Evolutionary conservation across 2,888 invertebrate genomes (phyloP).

Genomic region (Drosophila limbata): DNA sequence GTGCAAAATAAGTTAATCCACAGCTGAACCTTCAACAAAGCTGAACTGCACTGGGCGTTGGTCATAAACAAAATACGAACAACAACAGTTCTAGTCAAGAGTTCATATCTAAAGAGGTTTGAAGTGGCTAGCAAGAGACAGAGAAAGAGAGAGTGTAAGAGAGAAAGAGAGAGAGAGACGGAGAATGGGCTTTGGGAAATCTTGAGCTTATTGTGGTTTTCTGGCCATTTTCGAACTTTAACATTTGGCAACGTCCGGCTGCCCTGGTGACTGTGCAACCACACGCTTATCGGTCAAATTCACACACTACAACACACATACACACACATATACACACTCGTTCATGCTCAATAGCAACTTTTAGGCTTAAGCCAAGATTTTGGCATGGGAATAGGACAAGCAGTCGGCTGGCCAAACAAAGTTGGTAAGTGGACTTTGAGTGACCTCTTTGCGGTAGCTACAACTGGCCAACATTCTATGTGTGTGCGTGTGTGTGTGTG

Average conservation of each 20-base stretch:
- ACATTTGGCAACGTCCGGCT: constrained; percentile 47
- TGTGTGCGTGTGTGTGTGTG: constrained; percentile 8
- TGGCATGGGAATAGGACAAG: constrained; percentile 32
- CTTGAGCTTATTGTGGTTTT: constrained; percentile 74
- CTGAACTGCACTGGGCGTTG: constrained; percentile 43
- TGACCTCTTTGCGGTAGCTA: constrained; percentile 70
- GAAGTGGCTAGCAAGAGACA: constrained; percentile 13
- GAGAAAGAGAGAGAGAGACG: neutral
- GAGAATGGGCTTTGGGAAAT: constrained; percentile 28
- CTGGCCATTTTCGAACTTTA: constrained; percentile 75
- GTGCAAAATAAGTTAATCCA: constrained; percentile 53
- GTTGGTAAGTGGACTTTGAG: constrained; percentile 79
- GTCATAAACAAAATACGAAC: constrained; percentile 47
- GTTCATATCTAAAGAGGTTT: constrained; percentile 25
- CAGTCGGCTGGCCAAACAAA: constrained; percentile 52
- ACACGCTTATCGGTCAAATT: constrained; percentile 77
- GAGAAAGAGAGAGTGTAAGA: neutral
- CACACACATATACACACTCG: constrained; percentile 9
- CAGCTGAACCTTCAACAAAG: constrained; percentile 22
- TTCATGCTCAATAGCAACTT: constrained; percentile 58
- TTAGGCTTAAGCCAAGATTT: constrained; percentile 76
- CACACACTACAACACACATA: constrained; percentile 33
- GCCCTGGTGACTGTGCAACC: constrained; percentile 59
- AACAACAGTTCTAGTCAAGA: constrained; percentile 31
- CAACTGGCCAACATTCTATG: constrained; percentile 32